Conservation (phyloP, 53 echinoderm and acorn worm species). For the Temnopleurus reevesii region DNA sequence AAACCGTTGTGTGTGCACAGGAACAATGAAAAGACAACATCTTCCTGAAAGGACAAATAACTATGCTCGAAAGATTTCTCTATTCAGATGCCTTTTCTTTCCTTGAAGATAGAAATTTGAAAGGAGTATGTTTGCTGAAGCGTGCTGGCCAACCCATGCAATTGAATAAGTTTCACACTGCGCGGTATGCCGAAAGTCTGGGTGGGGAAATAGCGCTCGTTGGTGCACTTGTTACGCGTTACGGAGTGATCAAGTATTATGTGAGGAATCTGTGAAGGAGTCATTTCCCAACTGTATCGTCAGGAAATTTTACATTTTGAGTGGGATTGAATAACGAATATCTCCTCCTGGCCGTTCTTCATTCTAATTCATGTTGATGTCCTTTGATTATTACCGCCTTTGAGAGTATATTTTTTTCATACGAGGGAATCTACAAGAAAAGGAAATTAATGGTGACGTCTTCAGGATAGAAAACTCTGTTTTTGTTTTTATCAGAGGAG, state of each 20-base stretch:
- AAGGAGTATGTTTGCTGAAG: conserved; percentile 6
- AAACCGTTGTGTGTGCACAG: conserved; percentile 26
- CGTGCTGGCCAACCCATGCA: neutral
- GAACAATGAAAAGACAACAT: conserved; percentile 52
- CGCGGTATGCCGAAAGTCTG: neutral
- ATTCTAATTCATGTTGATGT: neutral
- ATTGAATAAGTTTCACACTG: neutral
- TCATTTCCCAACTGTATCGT: neutral
- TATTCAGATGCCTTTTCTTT: neutral
- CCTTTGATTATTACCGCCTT: neutral
- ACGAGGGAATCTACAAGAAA: neutral
- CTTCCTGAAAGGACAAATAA: neutral
- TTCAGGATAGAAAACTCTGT: neutral
- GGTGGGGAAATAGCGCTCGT: neutral
- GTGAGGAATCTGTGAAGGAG: neutral
- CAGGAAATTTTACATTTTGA: neutral
- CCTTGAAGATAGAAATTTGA: conserved; percentile 19
- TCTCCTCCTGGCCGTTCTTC: neutral
- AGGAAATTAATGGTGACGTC: neutral
- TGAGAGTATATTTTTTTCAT: neutral
- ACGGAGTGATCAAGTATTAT: neutral
- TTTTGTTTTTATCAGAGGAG: neutral
- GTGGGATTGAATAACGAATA: neutral
- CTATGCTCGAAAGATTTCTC: neutral
- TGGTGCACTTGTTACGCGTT: conserved; percentile 1